Base-by-base conservation (phyloP, 2,888 invertebrate genomes). In the Caenorhabditis sinica region DNA sequence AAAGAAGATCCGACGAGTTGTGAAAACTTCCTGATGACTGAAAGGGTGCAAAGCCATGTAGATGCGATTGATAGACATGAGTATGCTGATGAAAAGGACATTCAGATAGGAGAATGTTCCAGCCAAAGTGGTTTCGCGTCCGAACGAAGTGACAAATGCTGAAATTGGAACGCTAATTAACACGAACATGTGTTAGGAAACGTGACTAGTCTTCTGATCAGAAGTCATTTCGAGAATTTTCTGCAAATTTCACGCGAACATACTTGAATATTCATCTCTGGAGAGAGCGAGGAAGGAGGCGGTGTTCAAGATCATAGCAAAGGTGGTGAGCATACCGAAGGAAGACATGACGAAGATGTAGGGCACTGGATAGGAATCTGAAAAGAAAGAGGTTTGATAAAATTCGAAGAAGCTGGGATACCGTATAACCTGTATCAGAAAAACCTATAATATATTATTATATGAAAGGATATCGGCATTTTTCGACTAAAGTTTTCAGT, bases 21-120 rank as follows among this genome's bases (percentile, higher is more conserved):
- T 66, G 40, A 66, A 66, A 20, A 49, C 49, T 28, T 23, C 20
- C 11, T 49, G n/a, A n/a, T 17, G 20, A 9, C 45, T 43, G n/a
- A 66, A 30, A 13, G 65, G 65, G 4, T 49, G 6, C 8, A 66
- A 13, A 17, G 45, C 25, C 17, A 66, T 30, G 65, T 28, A 45
- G 17, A 69, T 20, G 0, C 68, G 53, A 23, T 69, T 69, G 53
- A 53, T 33, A 23, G 68, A 53, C 68, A 69, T 66, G 25, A 66
- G 45, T 13, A 66, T 33, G 23, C 23, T 69, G 68, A 69, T 53
- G 15, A 53, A 53, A 58, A 71, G 71, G 11, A 56, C 25, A 71
- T 56, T 71, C 40, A 71, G 28, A 25, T 71, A 71, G 3, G 71
- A 13, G 56, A 71, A 71, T 58, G 71, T 58, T 58, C 71, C 71